Evolutionary conservation across 2,113 vertebrate species (phyloP).

Genomic region (Pseudorhombus dupliciocellatus): DNA sequence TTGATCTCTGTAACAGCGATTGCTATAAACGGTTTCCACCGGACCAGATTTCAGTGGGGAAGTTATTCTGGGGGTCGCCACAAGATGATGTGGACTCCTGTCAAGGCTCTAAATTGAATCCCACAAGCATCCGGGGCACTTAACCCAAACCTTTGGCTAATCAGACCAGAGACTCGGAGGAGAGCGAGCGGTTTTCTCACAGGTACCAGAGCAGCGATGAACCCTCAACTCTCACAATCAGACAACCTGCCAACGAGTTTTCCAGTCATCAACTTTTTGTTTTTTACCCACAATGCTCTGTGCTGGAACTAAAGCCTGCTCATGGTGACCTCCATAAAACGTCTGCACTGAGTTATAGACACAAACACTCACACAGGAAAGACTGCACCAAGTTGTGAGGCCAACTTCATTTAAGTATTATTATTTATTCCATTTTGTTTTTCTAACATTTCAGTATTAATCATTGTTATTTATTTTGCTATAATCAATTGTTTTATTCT

Average conservation of each 20-base stretch:
- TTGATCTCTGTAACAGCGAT: slow-evolving; percentile 57
- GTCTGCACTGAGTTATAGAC: slow-evolving; percentile 49
- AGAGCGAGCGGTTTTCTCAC: slow-evolving; percentile 50
- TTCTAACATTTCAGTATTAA: no score
- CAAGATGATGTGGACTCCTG: slow-evolving; percentile 70
- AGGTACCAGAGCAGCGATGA: slow-evolving; percentile 56
- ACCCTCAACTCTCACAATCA: slow-evolving; percentile 20
- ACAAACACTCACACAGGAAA: slow-evolving; percentile 53
- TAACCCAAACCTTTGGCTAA: slow-evolving; percentile 63
- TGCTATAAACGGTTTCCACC: slow-evolving; percentile 8
- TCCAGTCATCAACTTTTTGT: slow-evolving; percentile 40
- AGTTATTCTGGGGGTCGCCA: slow-evolving; percentile 61
- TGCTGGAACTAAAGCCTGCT: slow-evolving; percentile 39
- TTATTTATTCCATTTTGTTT: background rate
- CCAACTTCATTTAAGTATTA: background rate
- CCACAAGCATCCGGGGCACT: slow-evolving; percentile 64
- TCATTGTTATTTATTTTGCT: no score
- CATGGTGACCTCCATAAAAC: slow-evolving; percentile 45
- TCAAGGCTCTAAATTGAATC: slow-evolving; percentile 73
- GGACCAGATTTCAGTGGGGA: slow-evolving; percentile 50
- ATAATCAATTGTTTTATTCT: no score
- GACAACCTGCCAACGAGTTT: slow-evolving; percentile 62
- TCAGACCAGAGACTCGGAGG: slow-evolving; percentile 61
- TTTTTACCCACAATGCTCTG: slow-evolving; percentile 32
- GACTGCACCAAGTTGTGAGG: slow-evolving; percentile 33